These are phyloP conservation scores for Nipponia nippon DNA, from an alignment of 2,113 vertebrate species.

Conservation along the genomic window DNA sequence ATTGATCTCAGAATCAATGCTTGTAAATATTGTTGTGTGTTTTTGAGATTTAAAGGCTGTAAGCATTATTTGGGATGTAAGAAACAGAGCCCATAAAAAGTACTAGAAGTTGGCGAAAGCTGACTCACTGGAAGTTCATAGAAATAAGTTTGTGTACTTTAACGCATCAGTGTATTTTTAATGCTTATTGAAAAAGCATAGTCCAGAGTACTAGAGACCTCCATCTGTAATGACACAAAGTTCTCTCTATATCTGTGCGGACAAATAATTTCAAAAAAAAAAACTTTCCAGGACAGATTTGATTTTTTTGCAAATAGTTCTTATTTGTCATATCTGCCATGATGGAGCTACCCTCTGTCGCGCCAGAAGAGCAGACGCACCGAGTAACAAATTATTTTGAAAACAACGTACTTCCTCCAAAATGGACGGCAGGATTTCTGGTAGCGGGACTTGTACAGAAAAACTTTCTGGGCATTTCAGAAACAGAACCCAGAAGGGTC, in stretches of 20 bases:
- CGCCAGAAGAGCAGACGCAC: neutral
- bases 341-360: rapidly evolving
- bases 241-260: neutral
- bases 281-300: neutral
- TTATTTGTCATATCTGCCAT: neutral
- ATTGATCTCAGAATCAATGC: neutral
- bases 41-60: neutral
- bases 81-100: neutral
- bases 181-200: neutral
- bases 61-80: neutral
- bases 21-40: neutral
- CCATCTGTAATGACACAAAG: neutral
- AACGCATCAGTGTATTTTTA: neutral
- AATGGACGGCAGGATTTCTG: neutral
- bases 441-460: neutral
- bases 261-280: neutral
- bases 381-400: neutral
- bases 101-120: neutral
- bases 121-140: neutral
- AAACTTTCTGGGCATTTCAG: neutral
- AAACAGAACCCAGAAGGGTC: neutral
- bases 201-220: neutral
- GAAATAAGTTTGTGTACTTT: neutral
- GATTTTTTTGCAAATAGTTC: neutral
- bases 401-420: neutral